Evolutionary conservation across 2,113 vertebrate genomes (phyloP).

Genomic region (Perca fluviatilis): DNA sequence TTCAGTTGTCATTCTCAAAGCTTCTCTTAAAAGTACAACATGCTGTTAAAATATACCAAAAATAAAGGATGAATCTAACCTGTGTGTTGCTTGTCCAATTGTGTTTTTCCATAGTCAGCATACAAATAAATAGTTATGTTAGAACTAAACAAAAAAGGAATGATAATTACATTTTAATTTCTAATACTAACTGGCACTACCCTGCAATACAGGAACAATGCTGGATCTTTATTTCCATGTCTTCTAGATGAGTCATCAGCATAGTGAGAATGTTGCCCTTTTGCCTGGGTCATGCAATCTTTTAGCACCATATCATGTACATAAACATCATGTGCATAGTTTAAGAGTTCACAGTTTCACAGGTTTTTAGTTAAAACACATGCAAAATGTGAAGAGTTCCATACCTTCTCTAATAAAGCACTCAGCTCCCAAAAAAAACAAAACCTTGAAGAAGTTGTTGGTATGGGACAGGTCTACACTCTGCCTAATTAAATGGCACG

Average conservation of each 20-base stretch:
- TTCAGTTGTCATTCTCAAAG: neutral
- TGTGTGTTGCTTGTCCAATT: neutral
- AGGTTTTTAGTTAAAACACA: neutral
- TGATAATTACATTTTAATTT: too few species aligned
- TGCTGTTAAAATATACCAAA: neutral
- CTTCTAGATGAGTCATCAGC: neutral
- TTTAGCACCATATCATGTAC: neutral
- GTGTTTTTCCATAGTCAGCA: neutral
- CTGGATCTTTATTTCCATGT: neutral
- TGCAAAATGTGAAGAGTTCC: slow-evolving; percentile 7
- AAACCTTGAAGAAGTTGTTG: slow-evolving; percentile 80
- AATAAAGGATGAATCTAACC: neutral
- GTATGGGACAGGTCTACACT: slow-evolving; percentile 84
- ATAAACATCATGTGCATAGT: neutral
- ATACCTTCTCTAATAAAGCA: slow-evolving; percentile 26
- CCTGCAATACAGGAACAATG: neutral
- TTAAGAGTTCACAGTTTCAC: neutral
- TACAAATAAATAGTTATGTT: neutral
- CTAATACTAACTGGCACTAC: neutral
- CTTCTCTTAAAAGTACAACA: neutral
- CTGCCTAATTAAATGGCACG: slow-evolving; percentile 95
- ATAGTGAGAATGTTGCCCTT: neutral
- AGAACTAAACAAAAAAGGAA: neutral
- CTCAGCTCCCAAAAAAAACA: slow-evolving; percentile 14
- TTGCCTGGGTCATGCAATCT: neutral